Base-by-base conservation (phyloP, 2,888 invertebrate species). In the Callimorpha dominula region DNA sequence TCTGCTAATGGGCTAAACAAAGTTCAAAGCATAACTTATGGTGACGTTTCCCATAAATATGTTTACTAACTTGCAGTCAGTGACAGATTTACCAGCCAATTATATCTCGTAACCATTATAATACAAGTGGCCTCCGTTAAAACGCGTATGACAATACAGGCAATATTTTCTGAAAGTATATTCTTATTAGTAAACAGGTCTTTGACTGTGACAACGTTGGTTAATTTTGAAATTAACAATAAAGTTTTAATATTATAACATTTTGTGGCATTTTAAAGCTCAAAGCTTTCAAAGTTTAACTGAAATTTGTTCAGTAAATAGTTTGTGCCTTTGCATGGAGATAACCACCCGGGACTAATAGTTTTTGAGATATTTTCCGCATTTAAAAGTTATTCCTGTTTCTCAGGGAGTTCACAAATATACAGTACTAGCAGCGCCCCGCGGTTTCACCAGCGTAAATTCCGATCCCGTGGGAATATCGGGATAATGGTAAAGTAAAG, bases 31-130 rank as follows among this genome's bases (percentile, higher is more conserved):
- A 72, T 72, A 72, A 69, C 20, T 68, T 60, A 68, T 40, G 20
- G 52, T 70, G n/a, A 52, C 42, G 12, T 52, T 70, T 72, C 68
- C 14, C 60, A 69, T 68, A 72, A 72, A 72, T 65, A 57, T 57
- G 57, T 57, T 60, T 46, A 54, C 50, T 43, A 66, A 65, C 43
- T 40, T 46, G 63, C 11, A 40, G 40, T 52, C 71, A 50, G 60
- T 43, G 73, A 69, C 73, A 69, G 60, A 54, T 73, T 73, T 73
- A 73, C 50, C 65, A 70, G 60, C 73, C 69, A 70, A 73, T 73
- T 73, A 73, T 49, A 49, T 63, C 15, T 20, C 4, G 42, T 15
- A 54, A 49, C 57, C 46, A 46, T 54, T 64, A 63, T 31, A 62
- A 67, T 67, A 62, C 40, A 72, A 65, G 60, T 54, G 11, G 49